Percentiles rank a stretch among this genome's conserved stretches.
These are phyloP conservation scores for Dasypus novemcinctus DNA, from an alignment of 2,113 vertebrate species.

Conservation along the genomic window DNA sequence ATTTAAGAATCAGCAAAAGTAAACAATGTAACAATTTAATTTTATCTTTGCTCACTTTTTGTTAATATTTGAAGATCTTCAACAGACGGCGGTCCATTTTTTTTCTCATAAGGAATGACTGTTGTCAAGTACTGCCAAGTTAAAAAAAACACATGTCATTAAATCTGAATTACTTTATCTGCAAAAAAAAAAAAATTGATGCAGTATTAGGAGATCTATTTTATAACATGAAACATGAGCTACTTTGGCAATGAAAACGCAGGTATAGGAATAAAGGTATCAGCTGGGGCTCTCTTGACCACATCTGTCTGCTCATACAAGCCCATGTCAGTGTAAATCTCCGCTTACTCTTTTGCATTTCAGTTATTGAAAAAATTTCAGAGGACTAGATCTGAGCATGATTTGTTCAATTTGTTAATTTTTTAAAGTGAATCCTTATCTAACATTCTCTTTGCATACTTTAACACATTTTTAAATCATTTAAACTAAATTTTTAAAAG, in stretches of 20 bases:
- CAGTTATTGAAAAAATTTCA: slow-evolving; percentile 5
- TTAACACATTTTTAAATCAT: slow-evolving; percentile 19
- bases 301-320: not conserved
- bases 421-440: slow-evolving; percentile 19
- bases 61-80: slow-evolving; percentile 98
- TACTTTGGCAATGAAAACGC: not conserved
- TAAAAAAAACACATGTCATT: slow-evolving; percentile 52
- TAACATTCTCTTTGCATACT: not conserved
- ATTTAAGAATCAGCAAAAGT: slow-evolving; percentile 13
- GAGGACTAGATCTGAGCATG: not conserved
- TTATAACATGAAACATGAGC: not conserved
- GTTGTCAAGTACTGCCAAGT: slow-evolving; percentile 95
- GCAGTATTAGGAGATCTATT: not conserved
- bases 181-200: not conserved
- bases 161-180: slow-evolving; percentile 1
- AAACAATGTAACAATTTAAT: not conserved
- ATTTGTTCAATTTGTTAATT: not conserved
- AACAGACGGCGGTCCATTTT: slow-evolving; percentile 90
- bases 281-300: not conserved
- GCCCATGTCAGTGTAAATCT: not conserved
- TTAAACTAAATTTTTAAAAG: slow-evolving; percentile 49
- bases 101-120: slow-evolving; percentile 98
- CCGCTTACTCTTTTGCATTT: not conserved
- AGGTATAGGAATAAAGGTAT: not conserved
- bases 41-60: slow-evolving; percentile 91